Percentiles rank a stretch among this genome's conserved stretches.
These are phyloP conservation scores for Enteromius mattozi DNA, from an alignment of 2,797 vertebrate species.

Conservation along the genomic window DNA sequence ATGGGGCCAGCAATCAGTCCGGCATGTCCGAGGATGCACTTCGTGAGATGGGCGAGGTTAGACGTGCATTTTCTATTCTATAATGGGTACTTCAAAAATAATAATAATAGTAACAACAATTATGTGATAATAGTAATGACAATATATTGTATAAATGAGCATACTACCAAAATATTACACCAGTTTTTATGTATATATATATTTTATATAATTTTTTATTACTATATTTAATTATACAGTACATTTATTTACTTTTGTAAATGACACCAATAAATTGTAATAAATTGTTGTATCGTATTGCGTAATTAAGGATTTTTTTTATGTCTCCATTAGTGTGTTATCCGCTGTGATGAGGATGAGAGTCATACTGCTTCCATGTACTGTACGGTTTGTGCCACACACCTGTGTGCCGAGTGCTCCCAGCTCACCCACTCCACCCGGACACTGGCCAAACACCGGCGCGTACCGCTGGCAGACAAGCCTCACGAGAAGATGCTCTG, in stretches of 20 bases:
- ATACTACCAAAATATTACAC: background rate
- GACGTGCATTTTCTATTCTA: background rate
- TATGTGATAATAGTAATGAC: background rate
- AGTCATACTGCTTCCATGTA: conserved; percentile 93
- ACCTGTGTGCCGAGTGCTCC: conserved; percentile 94
- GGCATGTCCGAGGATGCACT: conserved; percentile 87
- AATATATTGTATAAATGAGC: background rate
- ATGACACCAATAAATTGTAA: background rate
- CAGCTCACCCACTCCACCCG: conserved; percentile 97
- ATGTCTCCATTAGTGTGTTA: conserved; percentile 80
- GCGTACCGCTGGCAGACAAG: conserved; percentile 96
- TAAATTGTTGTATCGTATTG: background rate
- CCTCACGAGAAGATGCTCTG: conserved; percentile 98
- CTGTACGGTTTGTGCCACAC: conserved; percentile 97
- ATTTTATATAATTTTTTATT: background rate
- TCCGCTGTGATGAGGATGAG: conserved; percentile 97
- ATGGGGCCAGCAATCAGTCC: conserved; percentile 89
- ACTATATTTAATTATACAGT: background rate
- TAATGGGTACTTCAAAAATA: background rate
- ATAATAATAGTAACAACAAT: background rate
- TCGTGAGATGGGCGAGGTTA: conserved; percentile 92
- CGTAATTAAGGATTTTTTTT: background rate
- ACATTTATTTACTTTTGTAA: background rate
- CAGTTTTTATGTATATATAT: background rate
- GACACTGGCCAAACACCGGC: conserved; percentile 94